A percentile compares a stretch with the other conserved stretches of the same genome.
phyloP scores from a whole-genome alignment of 2,797 vertebrate species.

The Anguilla megastoma region DNA sequence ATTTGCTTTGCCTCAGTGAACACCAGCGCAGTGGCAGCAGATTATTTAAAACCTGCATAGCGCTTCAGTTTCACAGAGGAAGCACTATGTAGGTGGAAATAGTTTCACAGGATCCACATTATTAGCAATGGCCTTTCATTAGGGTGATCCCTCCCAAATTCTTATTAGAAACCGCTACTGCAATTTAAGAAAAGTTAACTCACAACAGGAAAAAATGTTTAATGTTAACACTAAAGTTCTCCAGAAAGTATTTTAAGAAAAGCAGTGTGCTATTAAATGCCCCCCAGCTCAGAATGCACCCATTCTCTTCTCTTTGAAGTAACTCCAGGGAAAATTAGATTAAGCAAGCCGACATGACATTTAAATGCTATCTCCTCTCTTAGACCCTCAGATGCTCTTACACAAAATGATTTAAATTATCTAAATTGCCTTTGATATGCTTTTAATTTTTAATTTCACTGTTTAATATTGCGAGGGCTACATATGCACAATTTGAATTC shows the following conservation, averaged over 20 bases:
- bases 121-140: slow-evolving; percentile 26
- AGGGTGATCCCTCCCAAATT: background rate
- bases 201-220: background rate
- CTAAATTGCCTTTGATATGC: slow-evolving; percentile 42
- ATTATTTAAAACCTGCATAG: slow-evolving; percentile 19
- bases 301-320: slow-evolving; percentile 26
- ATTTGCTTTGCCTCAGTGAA: slow-evolving; percentile 20
- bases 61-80: background rate
- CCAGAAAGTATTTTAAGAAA: slow-evolving; percentile 4
- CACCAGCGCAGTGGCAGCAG: background rate
- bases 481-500: slow-evolving; percentile 31
- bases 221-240: slow-evolving; percentile 16
- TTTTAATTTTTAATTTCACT: slow-evolving; percentile 45
- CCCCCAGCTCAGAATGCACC: slow-evolving; percentile 20
- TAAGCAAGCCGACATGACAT: slow-evolving; percentile 45
- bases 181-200: background rate
- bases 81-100: background rate
- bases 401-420: slow-evolving; percentile 46
- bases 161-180: slow-evolving; percentile 9
- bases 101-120: background rate
- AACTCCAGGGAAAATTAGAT: slow-evolving; percentile 32
- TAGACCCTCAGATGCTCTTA: slow-evolving; percentile 39
- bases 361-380: slow-evolving; percentile 54
- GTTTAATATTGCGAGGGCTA: slow-evolving; percentile 31
- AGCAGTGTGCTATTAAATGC: slow-evolving; percentile 3